Evolutionary conservation across 2,113 vertebrate genomes (phyloP).

Genomic region (Semnopithecus entellus): DNA sequence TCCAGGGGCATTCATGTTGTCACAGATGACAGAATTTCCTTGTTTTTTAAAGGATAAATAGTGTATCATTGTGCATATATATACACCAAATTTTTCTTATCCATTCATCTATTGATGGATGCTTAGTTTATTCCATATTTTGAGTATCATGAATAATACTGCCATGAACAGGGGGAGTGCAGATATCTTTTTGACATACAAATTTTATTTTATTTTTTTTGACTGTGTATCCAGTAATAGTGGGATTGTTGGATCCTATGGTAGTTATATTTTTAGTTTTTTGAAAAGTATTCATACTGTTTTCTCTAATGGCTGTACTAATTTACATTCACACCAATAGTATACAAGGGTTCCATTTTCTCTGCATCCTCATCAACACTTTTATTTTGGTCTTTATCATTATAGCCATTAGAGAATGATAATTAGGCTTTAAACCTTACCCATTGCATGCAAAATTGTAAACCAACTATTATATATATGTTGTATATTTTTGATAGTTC

Average conservation of each 20-base stretch:
- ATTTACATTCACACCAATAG: background rate
- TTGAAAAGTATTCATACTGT: background rate
- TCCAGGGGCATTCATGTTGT: background rate
- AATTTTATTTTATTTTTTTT: background rate
- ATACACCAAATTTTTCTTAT: background rate
- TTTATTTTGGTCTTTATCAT: background rate
- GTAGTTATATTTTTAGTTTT: background rate
- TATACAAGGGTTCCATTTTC: background rate
- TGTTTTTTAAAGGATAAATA: background rate
- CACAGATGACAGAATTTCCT: background rate
- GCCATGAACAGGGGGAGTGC: background rate
- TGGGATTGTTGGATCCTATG: background rate
- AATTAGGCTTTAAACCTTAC: background rate
- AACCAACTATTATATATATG: background rate
- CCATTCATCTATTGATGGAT: background rate
- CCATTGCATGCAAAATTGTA: background rate
- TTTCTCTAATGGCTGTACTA: background rate
- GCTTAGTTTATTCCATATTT: background rate
- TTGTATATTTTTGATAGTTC: background rate
- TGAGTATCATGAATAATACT: background rate
- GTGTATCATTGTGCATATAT: background rate
- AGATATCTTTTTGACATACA: background rate
- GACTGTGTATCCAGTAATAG: background rate
- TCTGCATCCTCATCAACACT: background rate
- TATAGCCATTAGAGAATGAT: background rate